A percentile compares a stretch with the other conserved stretches of the same genome.
Conservation (phyloP, 2,113 vertebrate species). For the Mormyrus iriodes region DNA sequence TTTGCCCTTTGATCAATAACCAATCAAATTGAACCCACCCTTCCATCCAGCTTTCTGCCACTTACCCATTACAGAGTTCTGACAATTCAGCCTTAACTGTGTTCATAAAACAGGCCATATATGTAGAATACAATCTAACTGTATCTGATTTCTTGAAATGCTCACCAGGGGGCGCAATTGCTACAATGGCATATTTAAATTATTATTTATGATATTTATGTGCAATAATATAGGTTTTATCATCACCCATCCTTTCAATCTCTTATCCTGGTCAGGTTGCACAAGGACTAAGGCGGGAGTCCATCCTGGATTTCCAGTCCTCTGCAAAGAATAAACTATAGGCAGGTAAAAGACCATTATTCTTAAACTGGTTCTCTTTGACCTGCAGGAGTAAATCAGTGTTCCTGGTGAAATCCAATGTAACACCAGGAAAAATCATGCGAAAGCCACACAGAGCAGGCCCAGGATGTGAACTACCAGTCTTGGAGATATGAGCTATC, state of each 20-base stretch:
- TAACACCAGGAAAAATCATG: neutral
- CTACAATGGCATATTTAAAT: neutral
- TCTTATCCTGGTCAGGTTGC: neutral
- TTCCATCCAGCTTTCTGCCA: neutral
- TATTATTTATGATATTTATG: neutral
- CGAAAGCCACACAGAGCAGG: too few species aligned
- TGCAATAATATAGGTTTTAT: neutral
- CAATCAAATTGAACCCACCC: neutral
- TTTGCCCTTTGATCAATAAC: neutral
- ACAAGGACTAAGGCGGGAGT: neutral
- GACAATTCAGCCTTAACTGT: neutral
- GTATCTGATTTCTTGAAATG: neutral
- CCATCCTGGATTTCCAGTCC: neutral
- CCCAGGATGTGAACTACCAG: neutral
- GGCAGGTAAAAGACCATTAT: neutral
- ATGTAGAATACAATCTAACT: neutral
- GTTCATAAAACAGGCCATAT: neutral
- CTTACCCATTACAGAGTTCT: neutral
- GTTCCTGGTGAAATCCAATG: neutral
- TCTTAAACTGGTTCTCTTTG: neutral
- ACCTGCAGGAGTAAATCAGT: neutral
- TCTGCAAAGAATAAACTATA: neutral
- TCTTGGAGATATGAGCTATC: neutral
- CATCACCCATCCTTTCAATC: neutral
- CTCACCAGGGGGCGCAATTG: neutral